Base-by-base conservation (phyloP, 1,140 invertebrate genomes). In the Pachyrhynchus sulphureomaculatus region DNA sequence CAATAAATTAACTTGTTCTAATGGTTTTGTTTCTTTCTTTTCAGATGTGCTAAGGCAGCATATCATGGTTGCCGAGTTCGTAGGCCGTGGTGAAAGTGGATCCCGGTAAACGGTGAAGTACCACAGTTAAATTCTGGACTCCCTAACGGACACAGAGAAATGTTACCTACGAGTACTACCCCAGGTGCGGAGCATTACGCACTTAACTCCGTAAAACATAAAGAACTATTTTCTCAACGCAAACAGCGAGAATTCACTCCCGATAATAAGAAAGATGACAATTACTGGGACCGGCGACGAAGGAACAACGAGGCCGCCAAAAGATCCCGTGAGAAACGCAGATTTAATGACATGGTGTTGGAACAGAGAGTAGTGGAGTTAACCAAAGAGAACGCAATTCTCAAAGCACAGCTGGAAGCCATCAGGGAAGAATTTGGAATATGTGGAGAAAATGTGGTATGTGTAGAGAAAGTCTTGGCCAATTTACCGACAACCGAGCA, bases 171-270 rank as follows among this genome's bases (percentile, higher is more conserved):
- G 68, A 36, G 69, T 69, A 23, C 75, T 64, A 17, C 70, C 63
- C 37, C 72, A 64, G 36, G 74, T 70, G n/a, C 75, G 67, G 26
- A 79, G 21, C 68, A 71, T 6, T 85, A 81, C 54, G 79, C 72
- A 62, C 63, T 69, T 18, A 51, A 53, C 44, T 70, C 72, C 53
- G 80, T 85, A 66, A 84, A 86, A 67, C 79, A 88, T 60, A 91
- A 91, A 72, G 89, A 91, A 42, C 81, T 91, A 57, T 90, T 91
- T 73, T 85, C 89, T 12, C 92, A 94, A 69, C 83, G 95, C 52
- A 97, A 97, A 72, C 93, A 96, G 73, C 83, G 95, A 1, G 95
- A 97, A 73, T 98, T 98, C 76, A 97, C 96, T 48, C 95, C 95
- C 0, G 95, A 98, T 70, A 94, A 88, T 75, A 96, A 95, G 72